Conservation (phyloP, 2,797 vertebrate species). For the Anolis apletophallus region DNA sequence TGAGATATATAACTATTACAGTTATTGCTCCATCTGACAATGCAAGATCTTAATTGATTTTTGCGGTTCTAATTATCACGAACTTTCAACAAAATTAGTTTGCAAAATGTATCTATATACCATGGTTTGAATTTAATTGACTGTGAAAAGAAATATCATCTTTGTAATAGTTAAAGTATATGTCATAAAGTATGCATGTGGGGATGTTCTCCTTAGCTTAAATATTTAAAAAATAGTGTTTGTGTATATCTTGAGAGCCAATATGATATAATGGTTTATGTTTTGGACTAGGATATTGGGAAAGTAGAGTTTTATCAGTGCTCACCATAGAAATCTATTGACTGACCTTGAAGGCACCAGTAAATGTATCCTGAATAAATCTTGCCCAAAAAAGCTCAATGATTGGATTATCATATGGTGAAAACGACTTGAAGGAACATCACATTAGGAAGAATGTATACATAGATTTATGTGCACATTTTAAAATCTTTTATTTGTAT, state of each 20-base stretch:
- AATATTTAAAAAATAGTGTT: too few species aligned
- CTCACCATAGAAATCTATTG: neutral
- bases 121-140: neutral
- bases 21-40: too few species aligned
- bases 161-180: neutral
- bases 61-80: too few species aligned
- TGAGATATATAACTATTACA: too few species aligned
- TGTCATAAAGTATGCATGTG: neutral
- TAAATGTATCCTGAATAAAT: neutral
- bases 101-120: neutral
- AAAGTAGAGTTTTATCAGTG: neutral
- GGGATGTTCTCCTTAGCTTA: neutral
- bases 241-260: too few species aligned
- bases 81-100: neutral
- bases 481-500: neutral
- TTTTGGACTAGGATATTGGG: neutral
- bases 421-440: too few species aligned
- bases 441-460: too few species aligned
- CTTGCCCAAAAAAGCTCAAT: too few species aligned
- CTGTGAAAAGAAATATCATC: neutral
- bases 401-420: too few species aligned
- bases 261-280: neutral
- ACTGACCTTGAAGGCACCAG: neutral
- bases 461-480: neutral
- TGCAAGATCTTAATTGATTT: too few species aligned